Evolutionary conservation across 2,888 invertebrate species (phyloP), one percentile per base, ranked within the genome.

Genomic region (Leucophenga montana): DNA sequence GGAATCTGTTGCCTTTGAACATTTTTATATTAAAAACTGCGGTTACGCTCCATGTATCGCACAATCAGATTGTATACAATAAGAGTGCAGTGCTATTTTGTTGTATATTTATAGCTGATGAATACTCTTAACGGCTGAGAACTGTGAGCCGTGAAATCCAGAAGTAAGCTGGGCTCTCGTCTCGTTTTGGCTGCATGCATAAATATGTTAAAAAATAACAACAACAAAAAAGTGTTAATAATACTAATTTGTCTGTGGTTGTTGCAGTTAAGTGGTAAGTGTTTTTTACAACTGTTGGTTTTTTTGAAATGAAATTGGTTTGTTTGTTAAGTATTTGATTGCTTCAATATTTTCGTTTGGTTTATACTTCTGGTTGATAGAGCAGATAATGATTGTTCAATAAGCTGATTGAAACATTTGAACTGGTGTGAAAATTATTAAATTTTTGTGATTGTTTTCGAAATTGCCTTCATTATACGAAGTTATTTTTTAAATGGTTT

Each of bases 191-290:
- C n/a, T n/a, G n/a, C n/a, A n/a, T 39, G 8, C 39, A 39, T 39
- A 39, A 39, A 39, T 44, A 69, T 71, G n/a, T 62, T 53, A 64
- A 50, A 65, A 44, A 62, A 70, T 14, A 31, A 20, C 13, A 13
- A 56, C 50, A 22, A 68, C 71, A 73, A 78, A 80, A 80, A 81
- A 78, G 83, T 82, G 82, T 83, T 82, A 83, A 82, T 82, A 82
- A 82, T 78, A 80, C 83, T 80, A 82, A 83, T 82, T 82, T 82
- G 82, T 82, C 78, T 82, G 82, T 79, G 82, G 82, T 83, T 76
- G 46, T 39, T 31, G 33, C 18, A 39, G 39, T 31, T 78, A 81
- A 78, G 80, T 80, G 81, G 78, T 81, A 83, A 83, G 79, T 81
- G 82, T 81, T 77, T 78, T 74, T 48, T 48, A 6, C 4, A 8